phyloP scores from a whole-genome alignment of 1,140 invertebrate genomes.

The Drosophila bocqueti region DNA sequence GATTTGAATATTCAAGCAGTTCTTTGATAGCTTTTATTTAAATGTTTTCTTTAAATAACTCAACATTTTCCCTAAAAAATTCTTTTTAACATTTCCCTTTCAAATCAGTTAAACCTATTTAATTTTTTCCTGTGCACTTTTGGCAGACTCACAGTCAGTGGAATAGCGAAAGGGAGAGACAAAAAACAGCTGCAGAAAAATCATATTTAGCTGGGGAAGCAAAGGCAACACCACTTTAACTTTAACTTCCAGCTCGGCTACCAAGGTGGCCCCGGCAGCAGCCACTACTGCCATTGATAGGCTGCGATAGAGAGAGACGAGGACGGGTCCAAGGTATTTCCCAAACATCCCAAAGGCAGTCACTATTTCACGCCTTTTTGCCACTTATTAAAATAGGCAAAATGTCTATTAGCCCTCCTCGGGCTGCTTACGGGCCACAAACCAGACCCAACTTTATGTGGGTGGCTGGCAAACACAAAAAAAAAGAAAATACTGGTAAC shows the following conservation, averaged over 20 bases:
- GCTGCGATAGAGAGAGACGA: slow-evolving; percentile 53
- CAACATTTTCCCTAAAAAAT: neutral
- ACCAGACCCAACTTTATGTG: slow-evolving; percentile 29
- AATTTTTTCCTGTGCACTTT: slow-evolving; percentile 1
- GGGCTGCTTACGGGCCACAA: slow-evolving; percentile 7
- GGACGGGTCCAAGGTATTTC: slow-evolving; percentile 42
- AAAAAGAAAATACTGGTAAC: neutral
- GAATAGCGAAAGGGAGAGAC: slow-evolving; percentile 51
- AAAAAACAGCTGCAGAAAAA: slow-evolving; percentile 75
- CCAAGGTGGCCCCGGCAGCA: slow-evolving; percentile 46
- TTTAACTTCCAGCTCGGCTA: slow-evolving; percentile 31
- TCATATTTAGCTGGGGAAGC: slow-evolving; percentile 66
- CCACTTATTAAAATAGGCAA: slow-evolving; percentile 83
- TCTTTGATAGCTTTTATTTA: neutral
- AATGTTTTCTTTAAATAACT: neutral
- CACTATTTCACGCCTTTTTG: slow-evolving; percentile 82
- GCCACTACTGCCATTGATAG: slow-evolving; percentile 58
- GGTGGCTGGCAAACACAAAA: slow-evolving; percentile 19
- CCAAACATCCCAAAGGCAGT: slow-evolving; percentile 44
- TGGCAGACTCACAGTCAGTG: slow-evolving; percentile 30
- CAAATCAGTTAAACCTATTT: no score
- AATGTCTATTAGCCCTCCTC: slow-evolving; percentile 73
- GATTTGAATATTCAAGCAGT: neutral
- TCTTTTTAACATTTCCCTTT: neutral
- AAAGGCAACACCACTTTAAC: slow-evolving; percentile 37